Evolutionary conservation across 2,797 vertebrate genomes (phyloP).

Genomic region (Myripristis murdjan): DNA sequence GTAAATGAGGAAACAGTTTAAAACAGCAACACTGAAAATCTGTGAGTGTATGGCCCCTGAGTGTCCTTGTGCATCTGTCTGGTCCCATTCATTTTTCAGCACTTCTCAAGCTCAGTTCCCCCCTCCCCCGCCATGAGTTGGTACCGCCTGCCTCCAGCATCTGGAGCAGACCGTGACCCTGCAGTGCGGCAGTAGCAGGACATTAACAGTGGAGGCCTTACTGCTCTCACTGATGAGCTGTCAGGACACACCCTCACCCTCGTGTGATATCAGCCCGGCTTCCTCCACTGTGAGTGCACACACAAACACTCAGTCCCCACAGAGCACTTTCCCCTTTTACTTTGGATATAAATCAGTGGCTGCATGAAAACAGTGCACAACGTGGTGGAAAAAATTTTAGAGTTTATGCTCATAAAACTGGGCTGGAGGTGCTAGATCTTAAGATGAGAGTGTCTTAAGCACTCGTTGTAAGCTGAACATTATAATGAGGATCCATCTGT

Average conservation of each 20-base stretch:
- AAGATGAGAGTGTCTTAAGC: conserved; percentile 35
- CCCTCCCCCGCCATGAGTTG: conserved; percentile 46
- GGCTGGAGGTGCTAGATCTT: conserved; percentile 40
- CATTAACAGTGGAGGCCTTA: conserved; percentile 79
- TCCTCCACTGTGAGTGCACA: conserved; percentile 25
- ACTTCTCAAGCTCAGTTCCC: conserved; percentile 28
- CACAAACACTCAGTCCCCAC: conserved; percentile 24
- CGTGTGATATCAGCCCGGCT: conserved; percentile 54
- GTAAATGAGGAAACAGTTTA: too few species aligned
- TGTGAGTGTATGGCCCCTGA: conserved; percentile 12
- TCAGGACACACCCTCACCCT: conserved; percentile 67
- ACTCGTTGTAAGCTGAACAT: conserved; percentile 3
- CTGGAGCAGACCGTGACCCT: conserved; percentile 75
- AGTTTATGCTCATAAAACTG: conserved; percentile 57
- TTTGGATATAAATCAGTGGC: conserved; percentile 71
- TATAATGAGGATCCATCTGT: conserved; percentile 38
- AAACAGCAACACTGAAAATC: too few species aligned
- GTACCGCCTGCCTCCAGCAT: conserved; percentile 74
- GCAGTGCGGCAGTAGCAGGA: conserved; percentile 72
- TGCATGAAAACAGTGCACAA: conserved; percentile 43
- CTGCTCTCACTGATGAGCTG: conserved; percentile 79
- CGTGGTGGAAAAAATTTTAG: conserved; percentile 49
- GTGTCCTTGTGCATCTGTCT: conserved; percentile 11
- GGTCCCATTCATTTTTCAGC: conserved; percentile 67
- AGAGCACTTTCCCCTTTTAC: conserved; percentile 68